Conservation (phyloP, 1,140 invertebrate species). For the Araneus ventricosus region DNA sequence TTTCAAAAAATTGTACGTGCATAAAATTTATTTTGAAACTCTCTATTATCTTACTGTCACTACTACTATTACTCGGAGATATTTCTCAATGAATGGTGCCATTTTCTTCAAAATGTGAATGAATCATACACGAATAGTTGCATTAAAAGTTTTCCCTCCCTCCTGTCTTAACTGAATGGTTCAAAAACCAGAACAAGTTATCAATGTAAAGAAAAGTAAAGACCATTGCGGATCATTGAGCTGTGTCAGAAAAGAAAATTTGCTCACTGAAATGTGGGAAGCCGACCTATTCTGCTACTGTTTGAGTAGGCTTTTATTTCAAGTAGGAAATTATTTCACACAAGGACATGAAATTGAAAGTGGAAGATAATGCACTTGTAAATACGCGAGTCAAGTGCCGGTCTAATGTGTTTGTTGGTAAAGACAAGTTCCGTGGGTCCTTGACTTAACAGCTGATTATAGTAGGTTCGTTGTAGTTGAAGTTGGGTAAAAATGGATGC, state of each 20-base stretch:
- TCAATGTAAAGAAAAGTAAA: not conserved
- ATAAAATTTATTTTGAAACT: too few species aligned
- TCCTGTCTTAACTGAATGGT: not conserved
- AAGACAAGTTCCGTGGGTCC: not conserved
- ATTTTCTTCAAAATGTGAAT: too few species aligned
- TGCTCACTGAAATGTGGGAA: constrained; percentile 11
- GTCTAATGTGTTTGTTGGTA: not conserved
- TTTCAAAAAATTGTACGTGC: too few species aligned
- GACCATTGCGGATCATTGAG: not conserved
- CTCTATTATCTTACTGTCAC: too few species aligned
- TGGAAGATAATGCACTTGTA: constrained; percentile 2
- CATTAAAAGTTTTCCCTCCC: not conserved
- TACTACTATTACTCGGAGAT: too few species aligned
- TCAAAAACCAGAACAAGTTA: constrained; percentile 49
- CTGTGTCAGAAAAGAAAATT: not conserved
- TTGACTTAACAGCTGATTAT: not conserved
- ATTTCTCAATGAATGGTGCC: too few species aligned
- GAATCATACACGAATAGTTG: not conserved
- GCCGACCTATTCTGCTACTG: constrained; percentile 3
- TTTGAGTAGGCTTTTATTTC: constrained; percentile 53
- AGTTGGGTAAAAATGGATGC: too few species aligned
- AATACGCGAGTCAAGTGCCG: not conserved
- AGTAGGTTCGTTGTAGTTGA: too few species aligned
- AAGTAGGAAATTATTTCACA: constrained; percentile 20
- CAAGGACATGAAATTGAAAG: not conserved